phyloP scores from a whole-genome alignment of 2,888 invertebrate species.

The Agrilus biguttatus region DNA sequence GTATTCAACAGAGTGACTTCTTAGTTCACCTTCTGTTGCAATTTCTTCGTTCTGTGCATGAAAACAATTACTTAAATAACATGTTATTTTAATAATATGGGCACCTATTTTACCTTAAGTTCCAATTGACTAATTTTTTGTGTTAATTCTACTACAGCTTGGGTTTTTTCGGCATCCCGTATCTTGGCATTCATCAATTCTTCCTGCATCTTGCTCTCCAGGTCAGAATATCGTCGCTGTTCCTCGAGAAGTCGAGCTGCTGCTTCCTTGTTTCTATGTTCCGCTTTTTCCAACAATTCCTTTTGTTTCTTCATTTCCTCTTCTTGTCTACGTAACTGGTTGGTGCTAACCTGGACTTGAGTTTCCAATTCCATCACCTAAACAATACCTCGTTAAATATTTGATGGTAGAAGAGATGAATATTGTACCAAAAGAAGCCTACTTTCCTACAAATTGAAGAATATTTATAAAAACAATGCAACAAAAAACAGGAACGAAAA shows the following conservation, averaged over 20 bases:
- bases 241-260: slow-evolving; percentile 69
- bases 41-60: slow-evolving; percentile 78
- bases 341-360: slow-evolving; percentile 81
- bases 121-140: slow-evolving; percentile 90
- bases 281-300: slow-evolving; percentile 62
- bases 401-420: not conserved
- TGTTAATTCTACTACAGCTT: slow-evolving; percentile 82
- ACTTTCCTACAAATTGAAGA: not conserved
- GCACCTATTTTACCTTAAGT: slow-evolving; percentile 49
- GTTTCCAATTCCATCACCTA: slow-evolving; percentile 92
- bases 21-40: slow-evolving; percentile 80
- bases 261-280: slow-evolving; percentile 60
- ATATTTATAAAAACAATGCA: not conserved
- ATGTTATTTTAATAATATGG: not conserved
- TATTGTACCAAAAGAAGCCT: no score
- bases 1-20: slow-evolving; percentile 67
- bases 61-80: not conserved
- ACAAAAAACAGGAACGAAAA: no score
- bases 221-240: slow-evolving; percentile 59
- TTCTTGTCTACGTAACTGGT: slow-evolving; percentile 80
- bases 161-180: slow-evolving; percentile 87
- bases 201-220: slow-evolving; percentile 61
- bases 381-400: slow-evolving; percentile 1
- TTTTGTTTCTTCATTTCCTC: slow-evolving; percentile 78
- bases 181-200: slow-evolving; percentile 89